Evolutionary conservation across 2,797 vertebrate genomes (phyloP).

Genomic region (Paedocypris micromegethes): DNA sequence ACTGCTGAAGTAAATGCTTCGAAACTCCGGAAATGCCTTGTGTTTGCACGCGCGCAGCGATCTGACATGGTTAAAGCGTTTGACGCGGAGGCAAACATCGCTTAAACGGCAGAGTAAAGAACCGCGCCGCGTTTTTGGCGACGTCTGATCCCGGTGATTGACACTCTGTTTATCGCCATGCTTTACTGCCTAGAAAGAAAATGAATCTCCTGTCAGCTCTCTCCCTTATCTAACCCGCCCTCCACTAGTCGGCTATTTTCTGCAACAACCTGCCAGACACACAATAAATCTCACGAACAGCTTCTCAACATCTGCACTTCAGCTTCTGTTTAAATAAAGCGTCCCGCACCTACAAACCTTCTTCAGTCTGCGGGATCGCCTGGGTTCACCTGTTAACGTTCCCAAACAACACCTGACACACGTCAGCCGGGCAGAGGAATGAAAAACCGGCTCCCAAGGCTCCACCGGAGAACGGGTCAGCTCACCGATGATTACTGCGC

Average conservation of each 20-base stretch:
- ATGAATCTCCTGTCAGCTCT: constrained; percentile 33
- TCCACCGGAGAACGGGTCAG: constrained; percentile 19
- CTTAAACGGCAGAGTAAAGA: constrained; percentile 14
- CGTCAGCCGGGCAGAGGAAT: constrained; percentile 1
- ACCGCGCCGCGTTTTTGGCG: background rate
- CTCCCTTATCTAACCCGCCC: constrained; percentile 11
- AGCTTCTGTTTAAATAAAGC: constrained; percentile 22
- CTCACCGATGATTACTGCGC: background rate
- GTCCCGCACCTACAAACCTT: background rate
- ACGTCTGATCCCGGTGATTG: constrained; percentile 28
- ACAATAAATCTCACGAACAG: constrained; percentile 10
- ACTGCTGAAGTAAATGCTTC: too few species aligned
- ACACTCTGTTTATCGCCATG: constrained; percentile 34
- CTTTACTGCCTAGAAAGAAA: constrained; percentile 28
- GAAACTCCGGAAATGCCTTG: too few species aligned
- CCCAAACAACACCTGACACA: constrained; percentile 19
- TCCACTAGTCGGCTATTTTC: constrained; percentile 4
- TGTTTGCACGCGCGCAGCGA: background rate
- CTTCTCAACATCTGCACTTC: constrained; percentile 7
- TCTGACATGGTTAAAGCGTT: constrained; percentile 1
- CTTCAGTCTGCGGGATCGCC: background rate
- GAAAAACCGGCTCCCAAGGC: constrained; percentile 25
- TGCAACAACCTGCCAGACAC: constrained; percentile 14
- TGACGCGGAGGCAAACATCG: background rate
- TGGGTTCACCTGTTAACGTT: constrained; percentile 26